Percentiles rank a stretch among this genome's conserved stretches.
Evolutionary conservation across 2,113 vertebrate species (phyloP).

Genomic region (Neopipo cinnamomea): DNA sequence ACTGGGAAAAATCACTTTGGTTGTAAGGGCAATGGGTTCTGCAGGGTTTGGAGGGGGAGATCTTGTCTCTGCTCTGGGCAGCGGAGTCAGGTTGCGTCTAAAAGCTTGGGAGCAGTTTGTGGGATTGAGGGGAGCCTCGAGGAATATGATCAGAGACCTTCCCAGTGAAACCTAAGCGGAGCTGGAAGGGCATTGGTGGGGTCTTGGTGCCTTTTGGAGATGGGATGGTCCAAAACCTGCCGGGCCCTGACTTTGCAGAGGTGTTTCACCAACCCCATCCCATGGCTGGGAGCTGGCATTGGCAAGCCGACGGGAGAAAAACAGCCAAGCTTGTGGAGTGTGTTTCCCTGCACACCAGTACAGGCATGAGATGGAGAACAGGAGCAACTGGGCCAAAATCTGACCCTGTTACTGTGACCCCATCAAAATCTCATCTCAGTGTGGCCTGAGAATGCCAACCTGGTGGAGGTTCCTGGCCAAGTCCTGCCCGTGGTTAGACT

Average conservation of each 20-base stretch:
- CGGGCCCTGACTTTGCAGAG: rapidly evolving
- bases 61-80: background rate
- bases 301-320: background rate
- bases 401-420: rapidly evolving
- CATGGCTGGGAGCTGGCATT: background rate
- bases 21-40: background rate
- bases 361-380: background rate
- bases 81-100: background rate
- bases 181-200: background rate
- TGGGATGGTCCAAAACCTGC: background rate
- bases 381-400: background rate
- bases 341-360: background rate
- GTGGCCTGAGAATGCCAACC: background rate
- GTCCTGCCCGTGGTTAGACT: conserved; percentile 12
- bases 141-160: background rate
- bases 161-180: background rate
- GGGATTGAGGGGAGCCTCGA: background rate
- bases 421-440: background rate
- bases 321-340: background rate
- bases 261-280: background rate
- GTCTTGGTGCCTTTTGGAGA: background rate
- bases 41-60: background rate
- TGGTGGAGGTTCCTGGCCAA: background rate
- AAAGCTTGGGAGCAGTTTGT: background rate
- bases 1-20: background rate